These are phyloP conservation scores for Cephalopholis sonnerati DNA, from an alignment of 2,113 vertebrate species.

Conservation along the genomic window DNA sequence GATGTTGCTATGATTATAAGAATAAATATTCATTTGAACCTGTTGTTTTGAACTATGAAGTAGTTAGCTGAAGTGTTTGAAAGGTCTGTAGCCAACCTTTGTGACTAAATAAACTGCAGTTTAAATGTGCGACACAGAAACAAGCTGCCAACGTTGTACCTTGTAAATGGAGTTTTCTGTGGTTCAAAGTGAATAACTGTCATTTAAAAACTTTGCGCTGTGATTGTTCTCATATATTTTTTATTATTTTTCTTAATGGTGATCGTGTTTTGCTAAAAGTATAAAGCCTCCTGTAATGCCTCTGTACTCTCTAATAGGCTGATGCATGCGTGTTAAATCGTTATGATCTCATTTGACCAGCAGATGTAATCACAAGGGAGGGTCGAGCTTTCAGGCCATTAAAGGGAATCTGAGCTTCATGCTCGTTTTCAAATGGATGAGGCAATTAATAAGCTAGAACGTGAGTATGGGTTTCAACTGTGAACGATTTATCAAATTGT, in stretches of 20 bases:
- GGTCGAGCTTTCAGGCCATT: conserved; percentile 31
- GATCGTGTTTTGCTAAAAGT: conserved; percentile 66
- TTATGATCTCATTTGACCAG: conserved; percentile 54
- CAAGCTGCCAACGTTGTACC: conserved; percentile 59
- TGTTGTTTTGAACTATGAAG: conserved; percentile 51
- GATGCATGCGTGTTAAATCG: conserved; percentile 69
- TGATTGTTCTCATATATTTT: conserved; percentile 44
- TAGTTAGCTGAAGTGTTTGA: conserved; percentile 70
- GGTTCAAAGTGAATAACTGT: conserved; percentile 66
- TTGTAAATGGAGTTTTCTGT: conserved; percentile 67
- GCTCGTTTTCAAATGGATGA: conserved; percentile 24
- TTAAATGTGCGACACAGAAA: conserved; percentile 61
- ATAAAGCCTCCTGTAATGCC: conserved; percentile 58
- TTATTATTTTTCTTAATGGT: conserved; percentile 39
- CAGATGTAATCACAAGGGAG: conserved; percentile 21
- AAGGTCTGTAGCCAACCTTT: conserved; percentile 50
- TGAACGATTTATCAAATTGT: conserved; percentile 39
- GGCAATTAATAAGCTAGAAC: conserved; percentile 32
- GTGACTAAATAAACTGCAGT: conserved; percentile 61
- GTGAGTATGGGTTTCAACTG: conserved; percentile 46
- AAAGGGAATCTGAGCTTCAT: conserved; percentile 25
- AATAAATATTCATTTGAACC: conserved; percentile 38
- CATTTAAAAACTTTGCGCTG: conserved; percentile 36
- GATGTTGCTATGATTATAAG: conserved; percentile 50
- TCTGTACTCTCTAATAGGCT: conserved; percentile 54